Evolutionary conservation across 2,113 vertebrate species (phyloP).

Genomic region (Coryphaenoides rupestris): DNA sequence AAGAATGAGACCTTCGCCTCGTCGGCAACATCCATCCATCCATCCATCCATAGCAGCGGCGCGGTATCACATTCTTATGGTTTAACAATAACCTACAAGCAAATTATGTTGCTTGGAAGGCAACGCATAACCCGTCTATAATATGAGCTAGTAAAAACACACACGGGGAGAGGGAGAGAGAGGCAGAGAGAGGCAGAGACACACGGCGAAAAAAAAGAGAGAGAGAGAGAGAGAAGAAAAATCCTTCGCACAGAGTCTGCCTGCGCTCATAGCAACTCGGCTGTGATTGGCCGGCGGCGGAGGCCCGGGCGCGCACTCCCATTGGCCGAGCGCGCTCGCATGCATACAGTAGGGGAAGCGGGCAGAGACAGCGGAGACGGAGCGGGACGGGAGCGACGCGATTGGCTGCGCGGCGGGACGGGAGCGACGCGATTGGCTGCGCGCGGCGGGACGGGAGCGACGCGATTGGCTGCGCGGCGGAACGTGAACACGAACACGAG

Average conservation of each 20-base stretch:
- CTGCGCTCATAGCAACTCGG: constrained; percentile 68
- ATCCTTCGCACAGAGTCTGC: constrained; percentile 58
- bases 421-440: constrained; percentile 58
- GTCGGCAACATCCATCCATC: no score
- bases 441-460: constrained; percentile 36
- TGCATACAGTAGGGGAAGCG: constrained; percentile 48
- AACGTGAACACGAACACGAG: constrained; percentile 57
- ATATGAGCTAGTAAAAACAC: not conserved
- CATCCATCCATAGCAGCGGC: no score
- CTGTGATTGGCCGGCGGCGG: constrained; percentile 49
- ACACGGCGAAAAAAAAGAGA: constrained; percentile 15
- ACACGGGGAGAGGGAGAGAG: no score
- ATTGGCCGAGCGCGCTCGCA: constrained; percentile 48
- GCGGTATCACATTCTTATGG: no score
- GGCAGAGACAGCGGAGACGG: constrained; percentile 74
- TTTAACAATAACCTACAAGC: constrained; percentile 13
- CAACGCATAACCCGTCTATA: constrained; percentile 11
- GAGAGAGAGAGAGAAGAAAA: not conserved
- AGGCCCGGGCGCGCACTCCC: constrained; percentile 12
- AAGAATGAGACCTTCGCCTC: no score
- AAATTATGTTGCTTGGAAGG: constrained; percentile 47
- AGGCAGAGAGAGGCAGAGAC: no score
- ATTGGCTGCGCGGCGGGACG: constrained; percentile 53
- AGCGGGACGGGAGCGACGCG: constrained; percentile 33
- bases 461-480: constrained; percentile 54